Evolutionary conservation across 2,888 invertebrate species (phyloP), one percentile per base, ranked within the genome.

Genomic region (Macropis europaea): DNA sequence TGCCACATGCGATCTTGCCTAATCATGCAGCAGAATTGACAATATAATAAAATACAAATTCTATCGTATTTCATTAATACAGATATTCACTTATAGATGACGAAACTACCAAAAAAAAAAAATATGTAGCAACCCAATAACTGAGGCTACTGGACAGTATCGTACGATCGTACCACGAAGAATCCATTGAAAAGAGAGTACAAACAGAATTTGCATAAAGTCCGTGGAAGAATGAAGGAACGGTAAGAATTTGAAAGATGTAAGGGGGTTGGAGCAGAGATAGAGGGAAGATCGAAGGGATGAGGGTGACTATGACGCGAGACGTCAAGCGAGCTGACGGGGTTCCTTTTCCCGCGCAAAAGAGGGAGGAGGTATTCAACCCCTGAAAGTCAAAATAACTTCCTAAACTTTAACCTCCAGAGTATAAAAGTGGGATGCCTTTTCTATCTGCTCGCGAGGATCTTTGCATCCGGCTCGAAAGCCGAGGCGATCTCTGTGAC

Each of bases 381-480:
- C 64, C 48, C 67, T 73, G 75, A 85, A 85, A 88, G 86, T 86
- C 86, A 83, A 87, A 88, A 88, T 88, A 88, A 88, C 87, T 88
- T 87, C 72, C 79, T 77, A 83, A 87, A 87, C 84, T 87, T 85
- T 83, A 84, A 86, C 85, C 84, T 85, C 82, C 79, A 73, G 83
- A 84, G 87, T 82, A 86, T 86, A 86, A 86, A 85, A 87, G 82
- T 83, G 82, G 73, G 79, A 82, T 74, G 76, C 79, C 83, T 83
- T 82, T 85, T 86, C 86, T 86, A 88, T 88, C 87, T 86, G 81
- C 75, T 70, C 61, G 74, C 69, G 66, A 76, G 81, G 84, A 88
- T 87, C 86, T 84, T 67, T 61, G 76, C 77, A 77, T 82, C 77
- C 77, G 79, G 77, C 53, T 68, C 73, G 56, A 38, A 72, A 74